Conservation (phyloP, 2,797 vertebrate species). For the Danio albolineatus region DNA sequence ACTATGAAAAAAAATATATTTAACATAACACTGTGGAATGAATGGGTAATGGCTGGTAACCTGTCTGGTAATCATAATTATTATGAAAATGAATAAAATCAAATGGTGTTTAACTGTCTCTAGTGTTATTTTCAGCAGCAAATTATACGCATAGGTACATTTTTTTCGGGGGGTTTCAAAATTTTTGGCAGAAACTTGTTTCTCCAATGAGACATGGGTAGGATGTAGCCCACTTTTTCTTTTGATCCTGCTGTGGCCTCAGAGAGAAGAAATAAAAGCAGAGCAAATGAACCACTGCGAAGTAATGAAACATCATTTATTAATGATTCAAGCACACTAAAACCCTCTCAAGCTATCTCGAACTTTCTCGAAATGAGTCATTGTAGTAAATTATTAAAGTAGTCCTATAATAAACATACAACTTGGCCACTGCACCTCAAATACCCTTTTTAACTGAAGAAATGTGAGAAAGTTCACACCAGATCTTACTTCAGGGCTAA, state of each 20-base stretch:
- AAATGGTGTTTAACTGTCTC: no score
- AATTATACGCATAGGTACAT: no score
- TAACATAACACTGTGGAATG: no score
- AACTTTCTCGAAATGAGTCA: slow-evolving; percentile 16
- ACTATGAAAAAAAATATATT: no score
- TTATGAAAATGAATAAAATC: no score
- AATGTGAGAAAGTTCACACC: slow-evolving; percentile 8
- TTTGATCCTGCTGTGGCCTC: background rate
- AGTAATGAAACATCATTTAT: slow-evolving; percentile 16
- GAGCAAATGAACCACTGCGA: slow-evolving; percentile 4
- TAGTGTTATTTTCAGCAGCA: no score
- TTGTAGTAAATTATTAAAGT: slow-evolving; percentile 11
- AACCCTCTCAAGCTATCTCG: slow-evolving; percentile 1
- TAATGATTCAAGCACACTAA: slow-evolving; percentile 25
- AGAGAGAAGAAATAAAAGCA: slow-evolving; percentile 12
- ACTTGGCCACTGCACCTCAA: background rate
- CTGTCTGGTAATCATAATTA: no score
- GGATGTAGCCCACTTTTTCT: background rate
- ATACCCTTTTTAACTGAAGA: slow-evolving; percentile 9
- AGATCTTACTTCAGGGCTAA: slow-evolving; percentile 30
- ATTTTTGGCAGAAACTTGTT: no score
- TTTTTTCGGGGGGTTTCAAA: no score
- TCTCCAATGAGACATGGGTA: no score
- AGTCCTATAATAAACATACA: background rate
- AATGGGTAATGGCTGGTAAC: no score